Evolutionary conservation across 2,113 vertebrate genomes (phyloP).

Genomic region (Athene noctua): DNA sequence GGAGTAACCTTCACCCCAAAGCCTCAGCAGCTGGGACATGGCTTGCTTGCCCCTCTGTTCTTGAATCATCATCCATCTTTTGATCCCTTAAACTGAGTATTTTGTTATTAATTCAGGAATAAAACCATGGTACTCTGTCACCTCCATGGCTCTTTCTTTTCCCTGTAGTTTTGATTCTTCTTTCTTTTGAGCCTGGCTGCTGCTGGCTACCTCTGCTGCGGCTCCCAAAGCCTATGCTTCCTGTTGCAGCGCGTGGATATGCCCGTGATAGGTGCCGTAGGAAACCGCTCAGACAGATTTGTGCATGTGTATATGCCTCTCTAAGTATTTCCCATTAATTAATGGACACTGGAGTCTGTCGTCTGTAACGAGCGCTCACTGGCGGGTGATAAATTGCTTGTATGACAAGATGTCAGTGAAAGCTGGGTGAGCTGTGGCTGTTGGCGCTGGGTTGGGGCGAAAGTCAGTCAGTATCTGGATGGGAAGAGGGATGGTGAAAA

Average conservation of each 20-base stretch:
- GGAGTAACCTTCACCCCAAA: not conserved
- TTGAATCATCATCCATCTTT: not conserved
- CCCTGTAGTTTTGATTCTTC: not conserved
- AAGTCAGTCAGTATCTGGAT: not conserved
- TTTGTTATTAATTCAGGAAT: not conserved
- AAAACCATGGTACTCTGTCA: not conserved
- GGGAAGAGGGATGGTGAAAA: not conserved
- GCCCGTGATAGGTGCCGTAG: rapidly evolving
- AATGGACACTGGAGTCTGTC: conserved; percentile 50
- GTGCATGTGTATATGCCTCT: not conserved
- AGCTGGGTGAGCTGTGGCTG: not conserved
- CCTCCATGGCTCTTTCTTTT: not conserved
- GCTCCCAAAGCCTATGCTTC: not conserved
- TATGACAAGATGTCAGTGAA: conserved; percentile 37
- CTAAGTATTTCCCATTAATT: conserved; percentile 52
- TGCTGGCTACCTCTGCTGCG: not conserved
- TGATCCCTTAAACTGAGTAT: not conserved
- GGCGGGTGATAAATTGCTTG: conserved; percentile 22
- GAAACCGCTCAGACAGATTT: conserved; percentile 35
- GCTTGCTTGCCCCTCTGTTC: not conserved
- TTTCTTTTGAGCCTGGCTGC: not conserved
- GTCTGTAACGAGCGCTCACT: conserved; percentile 1
- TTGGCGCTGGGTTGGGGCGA: not conserved
- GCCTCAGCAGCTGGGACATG: not conserved
- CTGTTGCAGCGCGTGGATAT: not conserved